phyloP scores from a whole-genome alignment of 2,888 invertebrate genomes.

The Camponotus fellah region DNA sequence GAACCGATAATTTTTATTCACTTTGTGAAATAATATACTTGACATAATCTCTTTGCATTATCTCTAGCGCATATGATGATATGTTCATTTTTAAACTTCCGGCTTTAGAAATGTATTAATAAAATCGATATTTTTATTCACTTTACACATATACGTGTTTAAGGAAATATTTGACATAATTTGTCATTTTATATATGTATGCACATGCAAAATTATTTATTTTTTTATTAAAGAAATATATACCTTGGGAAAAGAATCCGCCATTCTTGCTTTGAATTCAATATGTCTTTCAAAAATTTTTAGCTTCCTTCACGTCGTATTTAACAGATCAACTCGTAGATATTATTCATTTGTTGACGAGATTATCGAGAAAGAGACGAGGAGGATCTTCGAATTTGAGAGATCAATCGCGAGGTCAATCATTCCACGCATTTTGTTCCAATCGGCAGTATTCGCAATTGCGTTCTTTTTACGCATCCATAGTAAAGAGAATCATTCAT shows the following conservation, averaged over 20 bases:
- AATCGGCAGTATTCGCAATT: background rate
- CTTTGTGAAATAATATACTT: conserved; percentile 8
- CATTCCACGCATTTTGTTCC: background rate
- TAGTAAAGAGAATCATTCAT: conserved; percentile 63
- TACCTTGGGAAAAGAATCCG: background rate
- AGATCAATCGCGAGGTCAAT: conserved; percentile 3
- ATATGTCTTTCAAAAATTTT: no score
- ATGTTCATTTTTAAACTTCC: background rate
- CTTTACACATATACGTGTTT: conserved; percentile 1
- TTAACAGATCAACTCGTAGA: no score
- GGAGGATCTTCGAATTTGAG: background rate
- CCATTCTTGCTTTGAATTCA: no score
- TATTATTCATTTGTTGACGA: background rate
- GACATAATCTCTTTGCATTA: conserved; percentile 1
- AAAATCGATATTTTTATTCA: background rate
- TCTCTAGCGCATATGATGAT: background rate
- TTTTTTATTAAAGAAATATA: background rate
- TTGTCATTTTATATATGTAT: no score
- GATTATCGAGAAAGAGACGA: background rate
- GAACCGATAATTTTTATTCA: conserved; percentile 24
- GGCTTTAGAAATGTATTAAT: background rate
- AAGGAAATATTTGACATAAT: conserved; percentile 13
- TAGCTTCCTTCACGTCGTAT: no score
- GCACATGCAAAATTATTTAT: conserved; percentile 15
- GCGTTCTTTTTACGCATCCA: conserved; percentile 41